A percentile compares a stretch with the other conserved stretches of the same genome.
These are phyloP conservation scores for Anas flavirostris DNA, from an alignment of 2,797 vertebrate genomes.

Conservation along the genomic window DNA sequence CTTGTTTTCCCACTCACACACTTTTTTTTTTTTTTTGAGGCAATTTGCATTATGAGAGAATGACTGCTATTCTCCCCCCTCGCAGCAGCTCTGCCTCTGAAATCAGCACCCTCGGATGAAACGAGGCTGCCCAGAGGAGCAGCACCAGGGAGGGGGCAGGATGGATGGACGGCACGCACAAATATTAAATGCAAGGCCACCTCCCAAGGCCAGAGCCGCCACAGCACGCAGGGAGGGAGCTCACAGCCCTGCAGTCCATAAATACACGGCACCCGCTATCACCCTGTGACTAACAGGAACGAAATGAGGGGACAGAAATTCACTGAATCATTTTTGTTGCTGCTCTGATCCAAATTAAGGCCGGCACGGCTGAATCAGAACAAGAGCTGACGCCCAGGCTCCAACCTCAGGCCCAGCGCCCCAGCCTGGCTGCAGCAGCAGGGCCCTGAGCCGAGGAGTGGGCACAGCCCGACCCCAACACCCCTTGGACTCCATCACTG, in stretches of 20 bases:
- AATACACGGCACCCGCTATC: neutral
- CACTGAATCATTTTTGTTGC: neutral
- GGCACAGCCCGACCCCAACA: no score
- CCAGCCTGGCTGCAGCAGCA: accelerated
- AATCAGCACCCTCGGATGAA: neutral
- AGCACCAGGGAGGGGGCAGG: neutral
- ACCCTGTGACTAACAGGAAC: neutral
- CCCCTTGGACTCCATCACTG: accelerated
- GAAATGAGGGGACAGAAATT: neutral
- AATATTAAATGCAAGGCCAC: neutral
- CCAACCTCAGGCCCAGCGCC: neutral
- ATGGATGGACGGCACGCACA: neutral
- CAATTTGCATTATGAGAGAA: neutral
- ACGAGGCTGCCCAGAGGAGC: neutral
- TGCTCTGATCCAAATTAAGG: neutral
- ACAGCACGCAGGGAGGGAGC: neutral
- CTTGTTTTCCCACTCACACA: neutral
- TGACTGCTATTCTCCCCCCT: neutral
- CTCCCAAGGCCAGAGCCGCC: neutral
- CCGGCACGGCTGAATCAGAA: neutral
- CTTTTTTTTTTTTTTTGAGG: neutral
- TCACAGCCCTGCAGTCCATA: neutral
- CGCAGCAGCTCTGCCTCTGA: neutral
- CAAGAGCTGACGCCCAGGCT: neutral
- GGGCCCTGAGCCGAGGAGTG: neutral